These are phyloP conservation scores for Clivina fossor DNA, from an alignment of 2,888 invertebrate genomes.

Conservation along the genomic window DNA sequence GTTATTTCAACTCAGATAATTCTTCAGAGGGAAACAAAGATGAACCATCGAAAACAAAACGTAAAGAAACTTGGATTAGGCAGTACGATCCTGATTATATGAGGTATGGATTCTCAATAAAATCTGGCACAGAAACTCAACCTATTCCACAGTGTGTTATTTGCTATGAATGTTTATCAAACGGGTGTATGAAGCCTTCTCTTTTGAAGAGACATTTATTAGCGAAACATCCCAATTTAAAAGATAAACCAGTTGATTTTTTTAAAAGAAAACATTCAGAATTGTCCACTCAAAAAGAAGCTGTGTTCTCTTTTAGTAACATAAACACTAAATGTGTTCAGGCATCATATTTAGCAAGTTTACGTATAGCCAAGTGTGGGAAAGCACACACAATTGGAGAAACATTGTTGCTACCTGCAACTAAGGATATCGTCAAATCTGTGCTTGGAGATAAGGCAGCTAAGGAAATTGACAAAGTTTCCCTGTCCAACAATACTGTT, in stretches of 20 bases:
- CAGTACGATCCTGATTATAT: no score
- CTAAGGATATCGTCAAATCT: no score
- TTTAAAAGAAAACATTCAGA: neutral
- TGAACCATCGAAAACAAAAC: no score
- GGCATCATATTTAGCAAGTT: neutral
- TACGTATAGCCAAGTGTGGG: constrained; percentile 16
- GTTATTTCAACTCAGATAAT: no score
- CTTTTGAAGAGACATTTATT: neutral
- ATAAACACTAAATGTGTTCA: neutral
- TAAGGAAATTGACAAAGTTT: constrained; percentile 44
- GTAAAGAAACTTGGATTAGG: no score
- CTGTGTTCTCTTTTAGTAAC: no score
- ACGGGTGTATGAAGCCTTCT: neutral
- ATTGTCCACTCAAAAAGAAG: constrained; percentile 18
- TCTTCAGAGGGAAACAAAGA: no score
- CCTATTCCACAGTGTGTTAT: no score
- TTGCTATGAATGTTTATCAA: no score
- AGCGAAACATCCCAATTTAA: neutral
- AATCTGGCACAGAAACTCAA: no score
- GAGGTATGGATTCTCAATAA: no score
- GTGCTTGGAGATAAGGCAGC: constrained; percentile 44
- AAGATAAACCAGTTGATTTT: neutral
- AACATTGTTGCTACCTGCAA: constrained; percentile 42
- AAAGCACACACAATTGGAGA: constrained; percentile 45
- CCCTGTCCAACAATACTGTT: constrained; percentile 46